phyloP scores from a whole-genome alignment of 2,797 vertebrate species.

The Sebastes minor region DNA sequence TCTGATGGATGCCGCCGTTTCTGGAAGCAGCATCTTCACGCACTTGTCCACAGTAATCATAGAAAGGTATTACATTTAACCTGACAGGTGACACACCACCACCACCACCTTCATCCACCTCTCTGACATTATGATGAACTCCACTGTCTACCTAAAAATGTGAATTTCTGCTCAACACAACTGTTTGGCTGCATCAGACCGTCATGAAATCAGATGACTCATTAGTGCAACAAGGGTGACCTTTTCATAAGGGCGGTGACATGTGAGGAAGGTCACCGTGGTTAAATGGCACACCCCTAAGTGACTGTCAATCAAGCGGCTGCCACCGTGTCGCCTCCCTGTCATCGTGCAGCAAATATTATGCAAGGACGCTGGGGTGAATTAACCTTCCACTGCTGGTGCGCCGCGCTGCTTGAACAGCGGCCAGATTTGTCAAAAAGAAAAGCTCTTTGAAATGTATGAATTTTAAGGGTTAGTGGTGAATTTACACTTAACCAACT shows the following conservation, averaged over 20 bases:
- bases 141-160: slow-evolving; percentile 1
- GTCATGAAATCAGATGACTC: slow-evolving; percentile 75
- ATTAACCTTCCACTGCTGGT: slow-evolving; percentile 51
- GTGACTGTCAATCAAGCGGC: slow-evolving; percentile 79
- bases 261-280: slow-evolving; percentile 78
- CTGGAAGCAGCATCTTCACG: not conserved
- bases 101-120: not conserved
- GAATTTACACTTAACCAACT: slow-evolving; percentile 21
- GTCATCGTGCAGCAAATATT: slow-evolving; percentile 69
- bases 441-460: slow-evolving; percentile 20
- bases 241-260: slow-evolving; percentile 82
- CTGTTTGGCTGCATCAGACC: slow-evolving; percentile 37
- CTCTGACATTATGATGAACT: not conserved
- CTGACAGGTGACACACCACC: not conserved
- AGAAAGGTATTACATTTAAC: not conserved
- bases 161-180: slow-evolving; percentile 15
- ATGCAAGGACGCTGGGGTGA: slow-evolving; percentile 57
- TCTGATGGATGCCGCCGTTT: too few relatives aligned
- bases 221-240: slow-evolving; percentile 81
- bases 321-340: slow-evolving; percentile 63
- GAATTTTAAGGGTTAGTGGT: slow-evolving; percentile 16
- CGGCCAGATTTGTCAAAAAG: slow-evolving; percentile 13
- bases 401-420: slow-evolving; percentile 11
- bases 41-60: not conserved
- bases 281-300: slow-evolving; percentile 79